phyloP scores from a whole-genome alignment of 1,140 invertebrate genomes.

The Epicauta chinensis region DNA sequence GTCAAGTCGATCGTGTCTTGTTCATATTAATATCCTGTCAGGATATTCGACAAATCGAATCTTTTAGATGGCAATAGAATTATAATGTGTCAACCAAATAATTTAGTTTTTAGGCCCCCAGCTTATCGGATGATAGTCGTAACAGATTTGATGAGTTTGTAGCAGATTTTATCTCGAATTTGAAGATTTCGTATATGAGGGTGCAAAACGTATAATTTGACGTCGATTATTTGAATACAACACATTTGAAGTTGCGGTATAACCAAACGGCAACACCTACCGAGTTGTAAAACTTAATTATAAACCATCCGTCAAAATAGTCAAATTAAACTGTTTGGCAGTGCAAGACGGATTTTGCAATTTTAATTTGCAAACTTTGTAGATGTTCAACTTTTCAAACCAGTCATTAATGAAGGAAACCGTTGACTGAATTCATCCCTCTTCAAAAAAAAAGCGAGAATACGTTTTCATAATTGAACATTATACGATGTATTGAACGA shows the following conservation, averaged over 20 bases:
- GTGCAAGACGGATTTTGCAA: conserved; percentile 24
- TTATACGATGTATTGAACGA: too few relatives aligned
- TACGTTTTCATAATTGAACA: too few relatives aligned
- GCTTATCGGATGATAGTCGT: too few relatives aligned
- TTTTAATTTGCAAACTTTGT: conserved; percentile 24
- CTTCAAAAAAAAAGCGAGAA: too few relatives aligned
- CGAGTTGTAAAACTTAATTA: conserved; percentile 25
- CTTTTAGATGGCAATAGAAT: neutral
- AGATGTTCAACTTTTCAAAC: conserved; percentile 20
- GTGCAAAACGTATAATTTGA: too few relatives aligned
- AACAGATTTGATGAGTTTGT: too few relatives aligned
- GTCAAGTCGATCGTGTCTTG: too few relatives aligned
- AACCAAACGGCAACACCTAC: conserved; percentile 15
- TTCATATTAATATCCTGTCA: conserved; percentile 9
- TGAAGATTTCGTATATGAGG: too few relatives aligned
- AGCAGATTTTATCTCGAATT: too few relatives aligned
- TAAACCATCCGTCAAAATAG: conserved; percentile 21
- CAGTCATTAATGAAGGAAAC: conserved; percentile 20
- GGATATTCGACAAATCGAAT: conserved; percentile 4
- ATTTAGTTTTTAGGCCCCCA: conserved; percentile 4
- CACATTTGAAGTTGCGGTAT: too few relatives aligned
- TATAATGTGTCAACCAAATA: conserved; percentile 4
- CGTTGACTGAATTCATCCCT: conserved; percentile 11
- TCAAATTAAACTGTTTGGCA: conserved; percentile 22
- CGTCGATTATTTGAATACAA: too few relatives aligned